Evolutionary conservation across 2,797 vertebrate genomes (phyloP), one percentile per base, ranked within the genome.

Genomic region (Pachyuromys duprasi): DNA sequence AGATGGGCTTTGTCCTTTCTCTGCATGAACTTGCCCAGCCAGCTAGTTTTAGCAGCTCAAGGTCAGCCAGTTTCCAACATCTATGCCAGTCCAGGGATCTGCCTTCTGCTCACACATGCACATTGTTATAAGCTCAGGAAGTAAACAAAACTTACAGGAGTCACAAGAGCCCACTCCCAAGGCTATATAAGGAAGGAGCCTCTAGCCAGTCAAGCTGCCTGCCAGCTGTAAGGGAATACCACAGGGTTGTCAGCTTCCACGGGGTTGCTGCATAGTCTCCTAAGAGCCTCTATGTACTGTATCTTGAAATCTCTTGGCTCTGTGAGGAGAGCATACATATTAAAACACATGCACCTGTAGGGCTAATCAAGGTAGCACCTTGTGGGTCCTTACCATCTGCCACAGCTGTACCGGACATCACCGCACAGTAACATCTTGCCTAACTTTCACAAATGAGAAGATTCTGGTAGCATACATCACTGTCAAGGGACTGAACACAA

Each of bases 61-160:
- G 45, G 20, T 26, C 42, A 69, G 8, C 13, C 45, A 55, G 65
- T 8, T 36, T 49, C 83, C 45, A 36, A 26, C 13, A 69, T 18
- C 63, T 42, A 26, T n/a, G 33, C 20, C 45, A 86, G 13, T 36
- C 65, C 22, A 53, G 20, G 83, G 33, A 26, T 70, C 22, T 5
- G 5, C 31, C 24, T 55, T 86, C 65, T 11, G 17, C 45, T 31
- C 28, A 86, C 28, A n/a, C 11, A 2, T n/a, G 82, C 33, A 24
- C 33, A 15, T 26, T 22, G 7, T 53, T 45, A 15, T 22, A 69
- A 69, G 45, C 13, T 53, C 45, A 36, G 63, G 62, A 86, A 86
- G 83, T 86, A 70, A 55, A 86, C 18, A 53, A 86, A 36, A 86
- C 33, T 55, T 86, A 70, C 83, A 45, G 28, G 81, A 63, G 24